Percentiles rank a stretch among this genome's conserved stretches.
These are phyloP conservation scores for Polypterus senegalus DNA, from an alignment of 2,113 vertebrate species.

Conservation along the genomic window DNA sequence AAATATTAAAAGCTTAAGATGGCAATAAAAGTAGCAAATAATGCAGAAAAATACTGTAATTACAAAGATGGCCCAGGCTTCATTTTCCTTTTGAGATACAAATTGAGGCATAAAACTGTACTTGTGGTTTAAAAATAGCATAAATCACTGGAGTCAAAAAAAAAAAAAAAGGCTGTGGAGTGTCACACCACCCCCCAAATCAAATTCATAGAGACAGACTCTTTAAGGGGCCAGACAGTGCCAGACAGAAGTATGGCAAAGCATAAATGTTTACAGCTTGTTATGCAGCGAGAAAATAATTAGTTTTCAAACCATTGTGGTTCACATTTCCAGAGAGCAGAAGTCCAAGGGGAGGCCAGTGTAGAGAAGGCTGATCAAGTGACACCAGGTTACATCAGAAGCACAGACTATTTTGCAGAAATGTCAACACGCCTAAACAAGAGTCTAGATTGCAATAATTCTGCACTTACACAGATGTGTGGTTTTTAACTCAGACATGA, in stretches of 20 bases:
- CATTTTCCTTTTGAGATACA: too few species aligned
- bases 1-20: too few species aligned
- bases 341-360: background rate
- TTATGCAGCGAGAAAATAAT: slow-evolving; percentile 12
- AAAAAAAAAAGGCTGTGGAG: too few species aligned
- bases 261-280: slow-evolving; percentile 9
- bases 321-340: background rate
- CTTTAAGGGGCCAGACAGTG: slow-evolving; percentile 16
- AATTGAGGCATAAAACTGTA: too few species aligned
- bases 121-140: too few species aligned
- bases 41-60: too few species aligned
- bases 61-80: too few species aligned
- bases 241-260: slow-evolving; percentile 12
- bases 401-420: slow-evolving; percentile 17
- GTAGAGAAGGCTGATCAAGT: background rate
- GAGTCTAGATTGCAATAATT: slow-evolving; percentile 11
- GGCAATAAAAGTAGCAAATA: too few species aligned
- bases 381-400: slow-evolving; percentile 1
- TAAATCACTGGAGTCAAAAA: too few species aligned
- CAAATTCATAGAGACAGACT: background rate
- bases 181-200: too few species aligned
- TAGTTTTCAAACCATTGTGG: slow-evolving; percentile 13
- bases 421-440: slow-evolving; percentile 14
- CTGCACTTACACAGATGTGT: slow-evolving; percentile 29
- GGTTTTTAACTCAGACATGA: slow-evolving; percentile 36